phyloP scores from a whole-genome alignment of 2,113 vertebrate species.

The Hemiscyllium ocellatum region DNA sequence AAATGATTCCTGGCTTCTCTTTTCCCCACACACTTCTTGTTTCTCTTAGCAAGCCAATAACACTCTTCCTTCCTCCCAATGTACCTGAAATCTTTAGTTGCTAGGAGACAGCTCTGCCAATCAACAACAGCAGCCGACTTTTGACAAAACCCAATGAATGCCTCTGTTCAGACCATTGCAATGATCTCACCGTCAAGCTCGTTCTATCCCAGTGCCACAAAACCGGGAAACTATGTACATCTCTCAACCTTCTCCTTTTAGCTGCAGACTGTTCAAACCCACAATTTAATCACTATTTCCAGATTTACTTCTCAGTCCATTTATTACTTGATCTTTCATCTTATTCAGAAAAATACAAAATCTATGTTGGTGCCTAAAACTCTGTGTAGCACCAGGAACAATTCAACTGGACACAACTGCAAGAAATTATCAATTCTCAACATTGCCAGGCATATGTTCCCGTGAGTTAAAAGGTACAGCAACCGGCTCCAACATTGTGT shows the following conservation, averaged over 20 bases:
- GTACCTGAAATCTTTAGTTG: background rate
- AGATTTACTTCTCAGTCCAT: background rate
- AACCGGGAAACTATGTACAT: background rate
- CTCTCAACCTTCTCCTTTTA: too few species aligned
- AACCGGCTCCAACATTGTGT: background rate
- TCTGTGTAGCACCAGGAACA: too few species aligned
- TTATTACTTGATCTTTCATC: background rate
- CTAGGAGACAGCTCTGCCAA: slow-evolving; percentile 29
- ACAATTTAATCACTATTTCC: background rate
- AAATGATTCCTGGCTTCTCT: background rate
- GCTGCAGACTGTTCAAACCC: background rate
- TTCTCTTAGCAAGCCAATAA: background rate
- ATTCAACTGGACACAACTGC: background rate
- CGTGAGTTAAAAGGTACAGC: background rate
- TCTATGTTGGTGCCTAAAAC: background rate
- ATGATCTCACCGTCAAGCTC: background rate
- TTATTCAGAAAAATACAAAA: background rate
- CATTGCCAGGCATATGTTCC: background rate
- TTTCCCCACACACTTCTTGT: background rate
- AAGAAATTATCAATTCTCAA: background rate
- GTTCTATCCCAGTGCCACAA: background rate
- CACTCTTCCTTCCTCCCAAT: background rate
- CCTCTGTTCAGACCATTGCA: background rate
- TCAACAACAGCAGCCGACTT: background rate
- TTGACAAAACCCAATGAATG: background rate